Percentiles rank a stretch among this genome's conserved stretches.
Conservation (phyloP, 2,888 invertebrate genomes). For the Margaritifera margaritifera region DNA sequence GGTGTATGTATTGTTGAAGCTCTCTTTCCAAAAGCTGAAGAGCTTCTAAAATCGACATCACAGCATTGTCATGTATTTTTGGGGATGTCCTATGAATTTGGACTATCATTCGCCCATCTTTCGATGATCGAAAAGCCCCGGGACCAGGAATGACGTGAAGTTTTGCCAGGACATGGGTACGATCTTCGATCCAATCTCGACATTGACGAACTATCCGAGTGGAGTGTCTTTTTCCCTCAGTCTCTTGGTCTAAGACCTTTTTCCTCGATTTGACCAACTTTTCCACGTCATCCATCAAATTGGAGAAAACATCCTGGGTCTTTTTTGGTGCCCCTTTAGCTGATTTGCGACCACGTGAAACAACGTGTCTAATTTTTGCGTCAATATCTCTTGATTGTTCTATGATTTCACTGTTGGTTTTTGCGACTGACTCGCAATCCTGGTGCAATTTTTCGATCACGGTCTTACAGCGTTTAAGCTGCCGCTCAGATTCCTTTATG, state of each 20-base stretch:
- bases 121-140: slow-evolving; percentile 10
- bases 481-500: slow-evolving; percentile 31
- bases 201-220: slow-evolving; percentile 44
- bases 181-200: slow-evolving; percentile 43
- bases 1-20: slow-evolving; percentile 44
- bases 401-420: slow-evolving; percentile 44
- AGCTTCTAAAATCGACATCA: slow-evolving; percentile 45
- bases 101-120: not conserved
- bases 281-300: slow-evolving; percentile 50
- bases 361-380: slow-evolving; percentile 35
- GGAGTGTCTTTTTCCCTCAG: slow-evolving; percentile 42
- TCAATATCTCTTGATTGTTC: slow-evolving; percentile 44
- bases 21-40: slow-evolving; percentile 43
- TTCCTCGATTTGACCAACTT: slow-evolving; percentile 36
- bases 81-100: slow-evolving; percentile 19
- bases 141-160: slow-evolving; percentile 17
- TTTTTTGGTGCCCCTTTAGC: slow-evolving; percentile 36
- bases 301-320: slow-evolving; percentile 46
- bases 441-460: slow-evolving; percentile 49
- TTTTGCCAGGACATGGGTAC: slow-evolving; percentile 27
- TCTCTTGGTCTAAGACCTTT: slow-evolving; percentile 38
- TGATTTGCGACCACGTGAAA: slow-evolving; percentile 31
- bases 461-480: slow-evolving; percentile 37
- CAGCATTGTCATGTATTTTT: slow-evolving; percentile 32
- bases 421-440: slow-evolving; percentile 46